A percentile compares a stretch with the other conserved stretches of the same genome.
Evolutionary conservation across 2,797 vertebrate genomes (phyloP).

Genomic region (Micrastur ruficollis): DNA sequence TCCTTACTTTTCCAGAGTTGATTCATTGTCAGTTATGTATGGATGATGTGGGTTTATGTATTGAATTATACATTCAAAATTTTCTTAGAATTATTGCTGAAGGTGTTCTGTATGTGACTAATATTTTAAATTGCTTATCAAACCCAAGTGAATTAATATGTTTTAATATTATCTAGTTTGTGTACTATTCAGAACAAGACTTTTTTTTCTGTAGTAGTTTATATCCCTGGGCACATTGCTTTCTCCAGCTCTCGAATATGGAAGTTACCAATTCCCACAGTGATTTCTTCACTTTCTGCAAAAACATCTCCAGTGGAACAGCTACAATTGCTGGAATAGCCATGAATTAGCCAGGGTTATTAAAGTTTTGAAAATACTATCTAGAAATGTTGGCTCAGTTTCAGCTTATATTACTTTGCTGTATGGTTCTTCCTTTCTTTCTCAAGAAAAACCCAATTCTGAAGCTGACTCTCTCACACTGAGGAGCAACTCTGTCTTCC

Average conservation of each 20-base stretch:
- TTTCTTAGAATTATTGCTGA: neutral
- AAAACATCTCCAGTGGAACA: neutral
- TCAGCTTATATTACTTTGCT: neutral
- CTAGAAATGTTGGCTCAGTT: neutral
- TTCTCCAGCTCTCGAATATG: neutral
- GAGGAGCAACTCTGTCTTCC: neutral
- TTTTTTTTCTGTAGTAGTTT: neutral
- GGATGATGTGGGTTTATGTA: neutral
- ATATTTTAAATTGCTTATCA: neutral
- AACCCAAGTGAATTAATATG: neutral
- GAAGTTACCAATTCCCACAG: neutral
- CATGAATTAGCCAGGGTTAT: neutral
- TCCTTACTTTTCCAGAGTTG: neutral
- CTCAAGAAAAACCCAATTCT: neutral
- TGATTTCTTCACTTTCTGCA: neutral
- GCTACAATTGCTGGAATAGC: neutral
- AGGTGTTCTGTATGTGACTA: neutral
- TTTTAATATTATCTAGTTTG: neutral
- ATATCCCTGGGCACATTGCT: neutral
- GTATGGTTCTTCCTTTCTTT: neutral
- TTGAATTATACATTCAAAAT: neutral
- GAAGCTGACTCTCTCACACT: neutral
- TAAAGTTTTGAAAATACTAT: neutral
- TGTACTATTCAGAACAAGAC: neutral
- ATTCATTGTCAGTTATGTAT: neutral